phyloP scores from a whole-genome alignment of 35 echinoderm and acorn worm species.

The Stichopus chloronotus region DNA sequence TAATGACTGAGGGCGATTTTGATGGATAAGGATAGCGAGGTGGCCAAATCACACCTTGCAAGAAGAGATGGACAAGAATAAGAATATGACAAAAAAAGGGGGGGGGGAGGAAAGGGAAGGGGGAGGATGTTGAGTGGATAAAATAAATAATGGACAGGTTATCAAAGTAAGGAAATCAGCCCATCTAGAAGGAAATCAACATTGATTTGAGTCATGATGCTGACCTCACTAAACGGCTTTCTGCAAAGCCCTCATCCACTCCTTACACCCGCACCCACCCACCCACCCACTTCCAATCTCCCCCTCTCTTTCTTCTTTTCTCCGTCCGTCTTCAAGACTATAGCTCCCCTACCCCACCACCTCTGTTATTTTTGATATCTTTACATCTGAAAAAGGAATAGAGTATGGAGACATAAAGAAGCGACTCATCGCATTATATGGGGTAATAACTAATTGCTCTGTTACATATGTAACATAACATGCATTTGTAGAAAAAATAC shows the following conservation, averaged over 20 bases:
- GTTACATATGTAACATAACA: too few species aligned
- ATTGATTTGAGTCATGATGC: too few species aligned
- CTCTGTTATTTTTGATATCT: background rate
- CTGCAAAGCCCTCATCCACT: background rate
- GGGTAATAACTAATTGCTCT: too few species aligned
- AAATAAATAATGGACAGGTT: too few species aligned
- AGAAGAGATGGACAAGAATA: background rate
- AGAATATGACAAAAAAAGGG: background rate
- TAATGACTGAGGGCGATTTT: conserved; percentile 40
- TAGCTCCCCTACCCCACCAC: background rate
- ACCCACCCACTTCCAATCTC: background rate
- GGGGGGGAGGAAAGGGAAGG: background rate
- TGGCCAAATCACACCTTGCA: conserved; percentile 26
- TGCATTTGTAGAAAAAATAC: too few species aligned
- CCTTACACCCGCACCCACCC: background rate
- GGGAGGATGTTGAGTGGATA: too few species aligned
- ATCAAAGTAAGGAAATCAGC: too few species aligned
- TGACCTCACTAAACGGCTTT: too few species aligned
- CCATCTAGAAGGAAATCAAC: too few species aligned
- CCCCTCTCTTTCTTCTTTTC: background rate
- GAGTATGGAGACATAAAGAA: too few species aligned
- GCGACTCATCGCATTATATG: too few species aligned
- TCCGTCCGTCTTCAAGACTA: background rate
- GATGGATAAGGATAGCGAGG: background rate
- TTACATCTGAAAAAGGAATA: background rate